Evolutionary conservation across 2,888 invertebrate species (phyloP).

Genomic region (Drosophila affinis): DNA sequence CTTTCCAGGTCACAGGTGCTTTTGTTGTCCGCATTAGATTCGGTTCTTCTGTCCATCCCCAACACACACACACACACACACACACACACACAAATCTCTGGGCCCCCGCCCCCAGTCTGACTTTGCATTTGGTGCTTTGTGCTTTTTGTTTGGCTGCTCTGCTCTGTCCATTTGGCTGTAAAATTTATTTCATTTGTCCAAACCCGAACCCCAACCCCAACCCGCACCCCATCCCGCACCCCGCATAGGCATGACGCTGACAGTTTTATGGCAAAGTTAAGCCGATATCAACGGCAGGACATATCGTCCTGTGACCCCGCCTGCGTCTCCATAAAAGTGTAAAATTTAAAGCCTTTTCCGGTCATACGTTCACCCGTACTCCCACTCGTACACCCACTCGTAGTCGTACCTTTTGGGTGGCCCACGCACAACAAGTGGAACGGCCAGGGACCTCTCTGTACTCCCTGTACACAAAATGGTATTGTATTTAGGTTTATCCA

Average conservation of each 20-base stretch:
- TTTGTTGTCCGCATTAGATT: constrained; percentile 77
- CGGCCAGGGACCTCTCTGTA: constrained; percentile 43
- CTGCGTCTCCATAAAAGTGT: constrained; percentile 62
- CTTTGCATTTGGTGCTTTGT: constrained; percentile 31
- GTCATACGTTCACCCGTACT: not conserved
- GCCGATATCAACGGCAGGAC: constrained; percentile 78
- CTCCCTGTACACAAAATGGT: constrained; percentile 62
- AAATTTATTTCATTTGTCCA: constrained; percentile 76
- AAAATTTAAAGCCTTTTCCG: constrained; percentile 74
- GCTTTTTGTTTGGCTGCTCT: constrained; percentile 55
- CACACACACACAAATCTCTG: constrained; percentile 61
- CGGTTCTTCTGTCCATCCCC: constrained; percentile 40
- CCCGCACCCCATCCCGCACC: not conserved
- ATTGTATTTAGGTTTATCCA: constrained; percentile 72
- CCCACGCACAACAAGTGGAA: constrained; percentile 64
- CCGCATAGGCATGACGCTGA: constrained; percentile 76
- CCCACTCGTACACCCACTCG: too few relatives aligned
- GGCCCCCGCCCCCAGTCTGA: constrained; percentile 15
- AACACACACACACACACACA: constrained; percentile 56
- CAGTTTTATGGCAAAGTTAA: constrained; percentile 79
- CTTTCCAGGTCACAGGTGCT: constrained; percentile 79
- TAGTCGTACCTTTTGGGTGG: constrained; percentile 59
- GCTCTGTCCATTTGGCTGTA: constrained; percentile 74
- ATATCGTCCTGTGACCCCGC: constrained; percentile 62
- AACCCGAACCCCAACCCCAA: not conserved